Evolutionary conservation across 2,888 invertebrate genomes (phyloP).

Genomic region (Morpho helenor): DNA sequence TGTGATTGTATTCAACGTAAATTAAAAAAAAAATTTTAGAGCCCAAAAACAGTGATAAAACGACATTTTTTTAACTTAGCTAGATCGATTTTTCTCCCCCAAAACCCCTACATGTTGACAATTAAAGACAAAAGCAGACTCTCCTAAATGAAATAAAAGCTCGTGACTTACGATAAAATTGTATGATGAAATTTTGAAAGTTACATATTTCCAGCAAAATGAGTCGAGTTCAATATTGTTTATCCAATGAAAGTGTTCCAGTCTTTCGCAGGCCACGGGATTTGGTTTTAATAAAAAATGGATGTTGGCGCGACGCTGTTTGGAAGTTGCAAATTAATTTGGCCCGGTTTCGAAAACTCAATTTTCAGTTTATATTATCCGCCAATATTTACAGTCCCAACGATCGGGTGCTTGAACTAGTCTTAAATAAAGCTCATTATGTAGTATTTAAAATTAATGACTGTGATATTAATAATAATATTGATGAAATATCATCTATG

Average conservation of each 20-base stretch:
- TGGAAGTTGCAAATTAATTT: slow-evolving; percentile 77
- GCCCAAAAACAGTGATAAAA: too few species aligned
- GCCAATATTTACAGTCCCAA: slow-evolving; percentile 77
- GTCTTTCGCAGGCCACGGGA: slow-evolving; percentile 43
- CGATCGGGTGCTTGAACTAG: slow-evolving; percentile 45
- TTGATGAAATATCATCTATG: too few species aligned
- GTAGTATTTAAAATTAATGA: too few species aligned
- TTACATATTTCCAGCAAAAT: slow-evolving; percentile 20
- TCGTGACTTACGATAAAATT: too few species aligned
- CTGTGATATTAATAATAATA: too few species aligned
- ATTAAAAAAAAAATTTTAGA: too few species aligned
- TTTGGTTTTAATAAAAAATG: slow-evolving; percentile 65
- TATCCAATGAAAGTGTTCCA: slow-evolving; percentile 30
- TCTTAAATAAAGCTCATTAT: not conserved
- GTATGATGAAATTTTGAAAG: not conserved
- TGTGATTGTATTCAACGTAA: too few species aligned
- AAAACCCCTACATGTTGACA: too few species aligned
- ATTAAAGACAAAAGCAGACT: too few species aligned
- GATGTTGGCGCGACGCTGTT: slow-evolving; percentile 62
- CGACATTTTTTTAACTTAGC: too few species aligned
- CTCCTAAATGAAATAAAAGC: too few species aligned
- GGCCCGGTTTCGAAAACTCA: slow-evolving; percentile 71
- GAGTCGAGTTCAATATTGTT: slow-evolving; percentile 33
- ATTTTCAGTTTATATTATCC: slow-evolving; percentile 74
- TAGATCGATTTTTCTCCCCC: too few species aligned